phyloP scores from a whole-genome alignment of 2,113 vertebrate species.

The Nerophis ophidion region DNA sequence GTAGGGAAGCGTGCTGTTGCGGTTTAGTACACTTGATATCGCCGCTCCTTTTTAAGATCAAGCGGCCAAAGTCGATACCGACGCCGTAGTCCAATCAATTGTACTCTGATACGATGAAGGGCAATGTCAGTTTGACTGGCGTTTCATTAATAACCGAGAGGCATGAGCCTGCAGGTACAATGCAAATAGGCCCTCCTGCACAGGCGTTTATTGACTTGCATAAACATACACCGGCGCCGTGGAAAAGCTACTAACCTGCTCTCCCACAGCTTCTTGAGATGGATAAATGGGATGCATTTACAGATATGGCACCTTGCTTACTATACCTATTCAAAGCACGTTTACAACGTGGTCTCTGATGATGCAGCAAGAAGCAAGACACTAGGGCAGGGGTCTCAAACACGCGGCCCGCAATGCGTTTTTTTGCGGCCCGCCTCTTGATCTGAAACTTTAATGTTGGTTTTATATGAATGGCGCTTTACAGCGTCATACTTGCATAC shows the following conservation, averaged over 20 bases:
- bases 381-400: too few relatives aligned
- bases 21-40: constrained; percentile 34
- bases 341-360: too few relatives aligned
- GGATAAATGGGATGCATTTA: not conserved
- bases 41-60: constrained; percentile 21
- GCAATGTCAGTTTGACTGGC: constrained; percentile 11
- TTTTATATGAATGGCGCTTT: too few relatives aligned
- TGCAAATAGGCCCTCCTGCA: constrained; percentile 3
- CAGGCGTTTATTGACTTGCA: constrained; percentile 8
- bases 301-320: too few relatives aligned
- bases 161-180: constrained; percentile 2
- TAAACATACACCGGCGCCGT: not conserved
- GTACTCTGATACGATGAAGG: not conserved
- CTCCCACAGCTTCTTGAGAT: not conserved
- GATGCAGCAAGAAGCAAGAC: too few relatives aligned
- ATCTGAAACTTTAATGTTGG: too few relatives aligned
- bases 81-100: constrained; percentile 28
- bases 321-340: too few relatives aligned
- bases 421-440: too few relatives aligned
- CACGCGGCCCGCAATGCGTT: too few relatives aligned
- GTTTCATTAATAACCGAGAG: constrained; percentile 10
- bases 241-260: not conserved
- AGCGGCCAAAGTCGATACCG: constrained; percentile 29
- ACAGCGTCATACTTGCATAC: too few relatives aligned
- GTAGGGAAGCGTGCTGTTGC: constrained; percentile 7